phyloP scores from a whole-genome alignment of 2,888 invertebrate genomes.

The Muschampia staudingeri region DNA sequence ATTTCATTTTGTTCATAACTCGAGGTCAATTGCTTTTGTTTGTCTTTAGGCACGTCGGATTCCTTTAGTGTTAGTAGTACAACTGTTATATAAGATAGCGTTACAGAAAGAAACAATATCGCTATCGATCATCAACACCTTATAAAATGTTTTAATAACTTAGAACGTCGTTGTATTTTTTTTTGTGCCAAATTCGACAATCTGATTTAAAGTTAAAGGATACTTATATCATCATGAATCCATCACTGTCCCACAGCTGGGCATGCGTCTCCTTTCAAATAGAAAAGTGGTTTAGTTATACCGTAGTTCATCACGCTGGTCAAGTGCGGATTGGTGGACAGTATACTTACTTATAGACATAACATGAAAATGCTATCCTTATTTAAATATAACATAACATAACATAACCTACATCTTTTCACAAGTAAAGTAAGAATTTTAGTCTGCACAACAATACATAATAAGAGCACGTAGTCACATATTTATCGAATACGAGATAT shows the following conservation, averaged over 20 bases:
- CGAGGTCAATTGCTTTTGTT: constrained; percentile 46
- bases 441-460: neutral
- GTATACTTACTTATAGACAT: neutral
- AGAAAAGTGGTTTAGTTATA: neutral
- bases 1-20: constrained; percentile 49
- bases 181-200: neutral
- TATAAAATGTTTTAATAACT: neutral
- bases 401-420: neutral
- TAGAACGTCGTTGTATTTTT: neutral
- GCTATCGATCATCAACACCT: neutral
- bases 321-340: too few relatives aligned
- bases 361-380: too few relatives aligned
- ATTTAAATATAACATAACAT: neutral
- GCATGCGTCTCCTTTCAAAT: too few relatives aligned
- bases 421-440: neutral
- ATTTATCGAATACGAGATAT: neutral
- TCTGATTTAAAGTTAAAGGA: neutral
- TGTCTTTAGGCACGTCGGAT: constrained; percentile 32
- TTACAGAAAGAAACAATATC: constrained; percentile 5
- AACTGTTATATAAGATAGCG: constrained; percentile 28
- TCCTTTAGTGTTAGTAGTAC: constrained; percentile 37
- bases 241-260: neutral
- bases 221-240: neutral
- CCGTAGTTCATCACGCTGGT: neutral
- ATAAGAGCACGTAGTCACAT: neutral